phyloP scores from a whole-genome alignment of 2,888 invertebrate genomes.

The Diplazon laetatorius region DNA sequence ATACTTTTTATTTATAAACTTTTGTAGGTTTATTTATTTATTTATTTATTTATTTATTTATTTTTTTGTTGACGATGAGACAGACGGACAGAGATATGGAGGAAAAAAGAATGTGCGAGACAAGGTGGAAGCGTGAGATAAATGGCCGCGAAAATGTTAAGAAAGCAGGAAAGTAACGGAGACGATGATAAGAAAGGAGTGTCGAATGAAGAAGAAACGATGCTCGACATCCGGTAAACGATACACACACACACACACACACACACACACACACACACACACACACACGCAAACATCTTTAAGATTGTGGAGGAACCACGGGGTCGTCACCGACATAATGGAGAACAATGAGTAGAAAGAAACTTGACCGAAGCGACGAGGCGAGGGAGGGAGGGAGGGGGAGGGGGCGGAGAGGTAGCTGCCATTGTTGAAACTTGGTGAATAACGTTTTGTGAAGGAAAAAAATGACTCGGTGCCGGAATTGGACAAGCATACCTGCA shows the following conservation, averaged over 20 bases:
- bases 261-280: too few species aligned
- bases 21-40: too few species aligned
- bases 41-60: too few species aligned
- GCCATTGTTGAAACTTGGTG: constrained; percentile 49
- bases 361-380: constrained; percentile 39
- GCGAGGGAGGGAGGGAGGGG: constrained; percentile 5
- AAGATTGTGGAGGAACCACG: constrained; percentile 13
- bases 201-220: constrained; percentile 34
- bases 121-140: constrained; percentile 36
- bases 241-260: background rate
- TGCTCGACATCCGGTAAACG: constrained; percentile 40
- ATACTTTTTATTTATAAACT: too few species aligned
- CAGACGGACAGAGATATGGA: background rate
- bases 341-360: constrained; percentile 50
- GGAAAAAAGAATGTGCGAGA: constrained; percentile 7
- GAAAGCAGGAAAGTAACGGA: constrained; percentile 31
- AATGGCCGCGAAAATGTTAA: constrained; percentile 32
- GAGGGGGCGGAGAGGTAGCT: too few species aligned
- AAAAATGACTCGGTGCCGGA: constrained; percentile 9
- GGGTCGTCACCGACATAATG: constrained; percentile 35
- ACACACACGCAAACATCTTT: too few species aligned
- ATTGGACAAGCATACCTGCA: constrained; percentile 22
- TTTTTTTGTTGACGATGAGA: too few species aligned
- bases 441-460: constrained; percentile 41
- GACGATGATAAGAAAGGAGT: constrained; percentile 35